A percentile compares a stretch with the other conserved stretches of the same genome.
These are phyloP conservation scores for Teleogryllus occipitalis DNA, from an alignment of 1,140 invertebrate species.

Conservation along the genomic window DNA sequence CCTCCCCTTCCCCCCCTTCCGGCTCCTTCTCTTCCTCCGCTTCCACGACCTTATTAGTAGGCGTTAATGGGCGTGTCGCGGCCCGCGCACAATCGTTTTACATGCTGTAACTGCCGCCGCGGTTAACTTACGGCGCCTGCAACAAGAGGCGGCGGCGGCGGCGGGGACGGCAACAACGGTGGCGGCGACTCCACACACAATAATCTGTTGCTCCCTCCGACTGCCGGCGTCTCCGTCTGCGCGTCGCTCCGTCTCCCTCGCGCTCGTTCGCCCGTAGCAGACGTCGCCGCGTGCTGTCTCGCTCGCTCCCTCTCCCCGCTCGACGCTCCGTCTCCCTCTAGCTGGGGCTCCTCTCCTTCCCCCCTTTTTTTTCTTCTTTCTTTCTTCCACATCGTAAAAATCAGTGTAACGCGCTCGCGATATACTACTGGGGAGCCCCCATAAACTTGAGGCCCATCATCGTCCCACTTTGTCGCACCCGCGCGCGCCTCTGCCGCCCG, in stretches of 20 bases:
- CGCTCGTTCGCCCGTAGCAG: no score
- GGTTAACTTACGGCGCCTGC: neutral
- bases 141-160: neutral
- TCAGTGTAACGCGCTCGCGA: neutral
- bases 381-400: conserved; percentile 5
- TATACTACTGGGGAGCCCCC: neutral
- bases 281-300: neutral
- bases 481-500: no score
- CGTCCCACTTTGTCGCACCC: neutral
- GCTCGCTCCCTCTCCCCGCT: neutral
- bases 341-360: neutral
- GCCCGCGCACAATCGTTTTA: no score
- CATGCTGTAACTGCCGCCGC: no score
- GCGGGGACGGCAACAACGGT: neutral
- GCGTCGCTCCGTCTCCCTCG: neutral
- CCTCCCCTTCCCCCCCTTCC: no score
- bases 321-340: neutral
- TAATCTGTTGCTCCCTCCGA: neutral
- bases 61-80: no score
- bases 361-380: neutral
- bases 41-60: no score
- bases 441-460: neutral
- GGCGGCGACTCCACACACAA: neutral
- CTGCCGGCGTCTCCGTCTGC: neutral
- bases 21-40: no score